Evolutionary conservation across 2,113 vertebrate genomes (phyloP), one percentile per base, ranked within the genome.

Genomic region (Parotia lawesii): DNA sequence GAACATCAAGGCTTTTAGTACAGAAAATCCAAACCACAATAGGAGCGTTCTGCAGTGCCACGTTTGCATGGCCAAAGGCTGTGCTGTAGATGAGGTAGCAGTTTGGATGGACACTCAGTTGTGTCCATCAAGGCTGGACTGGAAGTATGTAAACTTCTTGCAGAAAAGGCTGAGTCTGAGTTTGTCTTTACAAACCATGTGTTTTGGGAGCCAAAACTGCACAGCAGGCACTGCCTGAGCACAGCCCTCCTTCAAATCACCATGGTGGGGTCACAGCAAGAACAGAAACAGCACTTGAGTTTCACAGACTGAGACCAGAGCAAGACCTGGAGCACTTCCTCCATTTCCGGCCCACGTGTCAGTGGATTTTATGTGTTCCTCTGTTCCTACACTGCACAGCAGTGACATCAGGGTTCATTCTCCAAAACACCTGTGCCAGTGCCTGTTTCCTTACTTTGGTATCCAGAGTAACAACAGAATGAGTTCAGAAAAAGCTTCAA

Each of bases 11-110:
- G 25, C 13, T 72, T 25, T 33, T 2, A 56, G 8, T 10, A 11
- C 35, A 16, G 31, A 38, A 61, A 80, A 92, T 33, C 70, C 67
- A 61, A n/a, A 57, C 21, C 22, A 20, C n/a, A 53, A 12, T 2
- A 56, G 45, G 40, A 81, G 28, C 0, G 0, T n/a, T 76, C 44
- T 18, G 60, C 54, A 37, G 20, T 22, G 70, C 27, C 3, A 0
- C 31, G 16, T 75, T 80, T 42, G 22, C 53, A 60, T 0, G 0
- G 45, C 25, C 76, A 70, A 60, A 64, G 1, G 1, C 28, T 57
- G 27, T 38, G 48, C 48, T 69, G 75, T 40, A 14, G 0, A 4
- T 27, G 57, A 25, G 25, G 57, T 50, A 79, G 54, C 16, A 31
- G 22, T 76, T 53, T 57, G n/a, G 50, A 70, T 12, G n/a, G 69